Conservation (phyloP, 2,888 invertebrate species). For the Arge pagana region DNA sequence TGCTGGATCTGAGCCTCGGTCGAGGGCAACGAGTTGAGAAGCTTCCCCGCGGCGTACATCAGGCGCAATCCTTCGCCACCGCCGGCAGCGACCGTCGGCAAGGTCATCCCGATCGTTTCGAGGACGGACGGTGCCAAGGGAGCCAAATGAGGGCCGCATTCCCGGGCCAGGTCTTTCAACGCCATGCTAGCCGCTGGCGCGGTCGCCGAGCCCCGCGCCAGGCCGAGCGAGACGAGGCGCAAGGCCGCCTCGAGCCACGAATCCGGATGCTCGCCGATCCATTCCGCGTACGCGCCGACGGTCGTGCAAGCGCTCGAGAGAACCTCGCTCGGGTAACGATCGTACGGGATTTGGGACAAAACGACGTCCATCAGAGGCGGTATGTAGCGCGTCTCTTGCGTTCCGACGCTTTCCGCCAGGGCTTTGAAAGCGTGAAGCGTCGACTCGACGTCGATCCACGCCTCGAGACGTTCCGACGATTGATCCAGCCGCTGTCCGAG, state of each 20-base stretch:
- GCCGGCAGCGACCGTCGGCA: constrained; percentile 65
- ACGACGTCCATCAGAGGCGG: constrained; percentile 59
- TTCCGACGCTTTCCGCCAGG: constrained; percentile 60
- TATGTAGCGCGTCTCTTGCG: constrained; percentile 55
- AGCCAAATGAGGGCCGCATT: constrained; percentile 76
- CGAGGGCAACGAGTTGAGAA: constrained; percentile 69
- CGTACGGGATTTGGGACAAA: constrained; percentile 47
- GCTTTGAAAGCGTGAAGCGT: constrained; percentile 64
- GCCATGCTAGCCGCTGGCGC: constrained; percentile 85
- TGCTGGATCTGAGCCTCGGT: constrained; percentile 68
- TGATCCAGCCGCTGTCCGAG: constrained; percentile 69
- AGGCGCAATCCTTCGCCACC: constrained; percentile 72
- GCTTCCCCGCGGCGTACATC: constrained; percentile 77
- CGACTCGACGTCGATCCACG: constrained; percentile 63
- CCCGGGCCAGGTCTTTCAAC: constrained; percentile 83
- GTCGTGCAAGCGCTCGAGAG: constrained; percentile 49
- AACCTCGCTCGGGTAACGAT: constrained; percentile 51
- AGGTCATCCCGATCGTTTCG: constrained; percentile 63
- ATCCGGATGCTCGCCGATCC: constrained; percentile 76
- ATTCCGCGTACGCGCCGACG: constrained; percentile 80
- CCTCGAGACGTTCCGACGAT: constrained; percentile 58
- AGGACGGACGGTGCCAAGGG: constrained; percentile 79
- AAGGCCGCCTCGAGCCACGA: constrained; percentile 68
- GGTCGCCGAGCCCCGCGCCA: constrained; percentile 67
- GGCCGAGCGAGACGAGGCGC: constrained; percentile 70